These are phyloP conservation scores for Drosophila putrida DNA, from an alignment of 2,888 invertebrate species.

Conservation along the genomic window DNA sequence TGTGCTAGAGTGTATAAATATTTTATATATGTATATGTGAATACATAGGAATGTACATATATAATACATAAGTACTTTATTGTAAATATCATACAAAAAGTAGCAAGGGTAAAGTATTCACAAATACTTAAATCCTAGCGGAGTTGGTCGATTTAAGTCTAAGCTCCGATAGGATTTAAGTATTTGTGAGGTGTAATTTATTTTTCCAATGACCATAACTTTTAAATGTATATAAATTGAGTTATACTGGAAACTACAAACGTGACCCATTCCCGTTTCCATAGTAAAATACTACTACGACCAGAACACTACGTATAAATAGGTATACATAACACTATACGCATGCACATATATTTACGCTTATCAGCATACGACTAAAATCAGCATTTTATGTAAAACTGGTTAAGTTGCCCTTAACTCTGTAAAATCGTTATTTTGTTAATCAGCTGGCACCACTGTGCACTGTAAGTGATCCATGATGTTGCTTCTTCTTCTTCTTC, in stretches of 20 bases:
- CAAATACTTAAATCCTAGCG: slow-evolving; percentile 1
- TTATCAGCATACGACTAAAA: not conserved
- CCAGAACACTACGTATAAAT: not conserved
- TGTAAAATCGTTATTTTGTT: not conserved
- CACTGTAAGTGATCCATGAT: slow-evolving; percentile 52
- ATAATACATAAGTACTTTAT: not conserved
- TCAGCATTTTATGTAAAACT: not conserved
- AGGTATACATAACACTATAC: slow-evolving; percentile 4
- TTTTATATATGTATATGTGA: slow-evolving; percentile 3
- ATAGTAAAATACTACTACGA: not conserved
- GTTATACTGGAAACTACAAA: not conserved
- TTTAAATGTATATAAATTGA: not conserved
- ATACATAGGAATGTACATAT: not conserved
- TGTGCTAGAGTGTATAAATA: slow-evolving; percentile 45
- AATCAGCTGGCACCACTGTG: slow-evolving; percentile 26
- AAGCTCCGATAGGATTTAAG: no score
- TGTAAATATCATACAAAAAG: not conserved
- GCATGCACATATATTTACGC: not conserved
- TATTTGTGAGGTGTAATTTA: not conserved
- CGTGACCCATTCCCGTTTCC: not conserved
- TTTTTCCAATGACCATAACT: not conserved
- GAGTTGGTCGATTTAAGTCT: no score
- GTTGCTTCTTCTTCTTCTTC: slow-evolving; percentile 51
- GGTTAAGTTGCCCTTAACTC: not conserved
- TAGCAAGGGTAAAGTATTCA: slow-evolving; percentile 13